These are phyloP conservation scores for Bucco capensis DNA, from an alignment of 2,113 vertebrate genomes.

Conservation along the genomic window DNA sequence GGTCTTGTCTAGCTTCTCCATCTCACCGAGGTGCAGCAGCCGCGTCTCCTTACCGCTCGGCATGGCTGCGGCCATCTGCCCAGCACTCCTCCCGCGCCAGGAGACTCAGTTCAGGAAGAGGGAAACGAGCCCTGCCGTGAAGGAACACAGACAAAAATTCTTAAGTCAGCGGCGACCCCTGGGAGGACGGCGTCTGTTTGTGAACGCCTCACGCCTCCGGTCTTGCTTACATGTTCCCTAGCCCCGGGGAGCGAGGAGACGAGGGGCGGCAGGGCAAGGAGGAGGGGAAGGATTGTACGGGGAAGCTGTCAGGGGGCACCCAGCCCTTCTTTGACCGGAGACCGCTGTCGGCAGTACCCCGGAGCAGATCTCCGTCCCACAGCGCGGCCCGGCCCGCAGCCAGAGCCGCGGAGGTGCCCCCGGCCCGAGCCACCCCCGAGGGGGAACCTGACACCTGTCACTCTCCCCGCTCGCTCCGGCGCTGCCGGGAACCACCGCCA, in stretches of 20 bases:
- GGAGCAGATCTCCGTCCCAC: neutral
- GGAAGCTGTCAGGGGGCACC: neutral
- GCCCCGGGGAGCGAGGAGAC: neutral
- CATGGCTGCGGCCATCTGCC: conserved; percentile 67
- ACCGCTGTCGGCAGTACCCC: neutral
- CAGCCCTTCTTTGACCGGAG: neutral
- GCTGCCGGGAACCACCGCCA: neutral
- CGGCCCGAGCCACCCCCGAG: neutral
- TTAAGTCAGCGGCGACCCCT: neutral
- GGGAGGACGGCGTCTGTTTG: neutral
- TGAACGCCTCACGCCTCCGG: neutral
- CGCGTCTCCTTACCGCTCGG: conserved; percentile 74
- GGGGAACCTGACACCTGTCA: conserved; percentile 40
- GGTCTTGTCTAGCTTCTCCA: conserved; percentile 85
- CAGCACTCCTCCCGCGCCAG: conserved; percentile 47
- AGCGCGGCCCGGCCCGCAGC: neutral
- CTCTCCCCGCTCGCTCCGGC: neutral
- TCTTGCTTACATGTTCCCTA: conserved; percentile 43
- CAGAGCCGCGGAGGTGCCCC: neutral
- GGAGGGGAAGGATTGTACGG: neutral
- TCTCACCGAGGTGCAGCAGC: conserved; percentile 80
- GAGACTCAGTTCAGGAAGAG: neutral
- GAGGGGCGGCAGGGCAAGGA: neutral
- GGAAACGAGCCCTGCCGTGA: conserved; percentile 39
- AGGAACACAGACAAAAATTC: neutral